Conservation (phyloP, 2,113 vertebrate species). For the Nothoprocta perdicaria region DNA sequence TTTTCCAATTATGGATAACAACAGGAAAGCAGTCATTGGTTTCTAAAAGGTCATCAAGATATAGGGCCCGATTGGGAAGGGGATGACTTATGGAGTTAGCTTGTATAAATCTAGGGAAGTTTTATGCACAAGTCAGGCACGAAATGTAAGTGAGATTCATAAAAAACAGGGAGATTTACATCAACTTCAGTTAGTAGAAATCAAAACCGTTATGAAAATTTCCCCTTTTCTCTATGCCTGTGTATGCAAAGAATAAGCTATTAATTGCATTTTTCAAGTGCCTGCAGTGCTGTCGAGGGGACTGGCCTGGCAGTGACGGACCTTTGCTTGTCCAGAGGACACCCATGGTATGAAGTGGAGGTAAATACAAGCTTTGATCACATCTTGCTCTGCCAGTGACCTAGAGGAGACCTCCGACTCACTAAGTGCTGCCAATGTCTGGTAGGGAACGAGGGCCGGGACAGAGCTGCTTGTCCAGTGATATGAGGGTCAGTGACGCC, state of each 20-base stretch:
- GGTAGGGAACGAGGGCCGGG: not conserved
- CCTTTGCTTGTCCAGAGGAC: not conserved
- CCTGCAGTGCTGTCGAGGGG: fast-evolving
- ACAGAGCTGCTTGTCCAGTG: not conserved
- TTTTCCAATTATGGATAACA: constrained; percentile 83
- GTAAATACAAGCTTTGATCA: not conserved
- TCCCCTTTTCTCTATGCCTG: constrained; percentile 21
- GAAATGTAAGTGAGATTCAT: constrained; percentile 76
- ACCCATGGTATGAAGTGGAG: not conserved
- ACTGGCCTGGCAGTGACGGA: not conserved
- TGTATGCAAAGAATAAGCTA: not conserved
- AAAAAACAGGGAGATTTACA: constrained; percentile 69
- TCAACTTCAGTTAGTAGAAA: constrained; percentile 48
- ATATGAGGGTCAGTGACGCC: not conserved
- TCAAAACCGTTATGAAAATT: constrained; percentile 54
- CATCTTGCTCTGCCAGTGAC: not conserved
- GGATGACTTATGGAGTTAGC: constrained; percentile 72
- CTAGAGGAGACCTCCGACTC: not conserved
- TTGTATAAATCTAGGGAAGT: constrained; percentile 78
- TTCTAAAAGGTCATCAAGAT: constrained; percentile 82
- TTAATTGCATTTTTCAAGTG: not conserved
- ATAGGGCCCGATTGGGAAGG: constrained; percentile 68
- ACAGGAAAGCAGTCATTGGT: constrained; percentile 75
- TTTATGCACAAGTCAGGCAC: constrained; percentile 75
- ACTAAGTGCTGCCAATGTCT: fast-evolving